phyloP scores from a whole-genome alignment of 2,888 invertebrate species.

The Thera britannica region DNA sequence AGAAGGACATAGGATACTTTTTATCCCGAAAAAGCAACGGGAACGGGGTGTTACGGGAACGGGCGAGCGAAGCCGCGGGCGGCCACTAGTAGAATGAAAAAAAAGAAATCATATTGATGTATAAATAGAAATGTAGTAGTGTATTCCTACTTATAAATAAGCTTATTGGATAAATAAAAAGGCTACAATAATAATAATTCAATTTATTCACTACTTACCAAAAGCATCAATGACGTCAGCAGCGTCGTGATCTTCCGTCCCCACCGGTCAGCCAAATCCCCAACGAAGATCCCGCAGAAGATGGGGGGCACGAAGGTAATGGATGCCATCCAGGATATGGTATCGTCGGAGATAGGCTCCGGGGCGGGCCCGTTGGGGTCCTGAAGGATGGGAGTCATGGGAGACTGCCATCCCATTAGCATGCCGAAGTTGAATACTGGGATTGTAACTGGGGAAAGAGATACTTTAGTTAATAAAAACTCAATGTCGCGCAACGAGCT shows the following conservation, averaged over 20 bases:
- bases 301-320: slow-evolving; percentile 83
- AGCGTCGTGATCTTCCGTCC: slow-evolving; percentile 83
- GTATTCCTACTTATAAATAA: no score
- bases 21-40: no score
- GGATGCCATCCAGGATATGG: slow-evolving; percentile 84
- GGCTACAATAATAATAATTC: neutral
- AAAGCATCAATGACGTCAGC: slow-evolving; percentile 81
- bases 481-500: no score
- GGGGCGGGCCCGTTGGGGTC: slow-evolving; percentile 75
- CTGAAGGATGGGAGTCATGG: slow-evolving; percentile 81
- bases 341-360: slow-evolving; percentile 75
- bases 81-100: no score
- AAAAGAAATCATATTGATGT: no score
- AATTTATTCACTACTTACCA: slow-evolving; percentile 62
- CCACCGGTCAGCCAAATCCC: slow-evolving; percentile 79
- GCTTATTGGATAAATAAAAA: neutral
- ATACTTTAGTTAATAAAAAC: no score
- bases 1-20: no score
- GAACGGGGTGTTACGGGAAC: no score
- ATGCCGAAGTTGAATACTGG: slow-evolving; percentile 84
- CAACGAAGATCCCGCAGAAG: slow-evolving; percentile 81
- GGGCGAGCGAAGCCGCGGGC: no score
- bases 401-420: slow-evolving; percentile 85
- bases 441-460: slow-evolving; percentile 72
- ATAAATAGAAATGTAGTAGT: no score